Base-by-base conservation (phyloP, 1,140 invertebrate genomes). In the Hypsibius dujardini region DNA sequence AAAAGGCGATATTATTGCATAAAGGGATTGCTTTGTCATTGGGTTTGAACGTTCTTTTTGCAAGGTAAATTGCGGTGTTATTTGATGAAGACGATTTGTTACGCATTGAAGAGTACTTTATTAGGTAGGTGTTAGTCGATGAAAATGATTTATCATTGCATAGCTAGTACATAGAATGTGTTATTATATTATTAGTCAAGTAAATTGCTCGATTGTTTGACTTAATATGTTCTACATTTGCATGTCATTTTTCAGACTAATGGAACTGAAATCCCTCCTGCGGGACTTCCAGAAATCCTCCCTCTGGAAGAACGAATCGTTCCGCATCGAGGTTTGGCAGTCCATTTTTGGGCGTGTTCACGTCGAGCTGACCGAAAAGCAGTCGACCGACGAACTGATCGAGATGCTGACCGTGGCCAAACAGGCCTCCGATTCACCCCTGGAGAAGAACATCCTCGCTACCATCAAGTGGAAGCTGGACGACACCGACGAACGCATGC, bases 271-370 rank as follows among this genome's bases (percentile, higher is more conserved):
- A 56, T 56, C 50, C 50, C 50, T 56, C 50, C 50, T 56, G 50
- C 50, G n/a, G n/a, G 50, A 56, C n/a, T 56, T 56, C 50, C 50
- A 56, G n/a, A 7, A n/a, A 7, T 56, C 50, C n/a, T n/a, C 50
- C 50, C 50, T 56, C 7, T 56, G 50, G 50, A 7, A 56, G 50
- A 12, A 7, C n/a, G 7, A 7, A 56, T 7, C 50, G 7, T 56
- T 56, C n/a, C 50, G 50, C 50, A 56, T 56, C 7, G 50, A 56
- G n/a, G 50, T 56, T n/a, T 56, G 50, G 50, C 50, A 56, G 50
- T 56, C 50, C 50, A 56, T 56, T 56, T 56, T n/a, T 7, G n/a
- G 50, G n/a, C 50, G 50, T 56, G n/a, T 56, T n/a, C 50, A 56
- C 50, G n/a, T 56, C 50, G 50, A 56, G 50, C 50, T 56, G 7